Evolutionary conservation across 2,888 invertebrate species (phyloP).

Genomic region (Vanessa cardui): DNA sequence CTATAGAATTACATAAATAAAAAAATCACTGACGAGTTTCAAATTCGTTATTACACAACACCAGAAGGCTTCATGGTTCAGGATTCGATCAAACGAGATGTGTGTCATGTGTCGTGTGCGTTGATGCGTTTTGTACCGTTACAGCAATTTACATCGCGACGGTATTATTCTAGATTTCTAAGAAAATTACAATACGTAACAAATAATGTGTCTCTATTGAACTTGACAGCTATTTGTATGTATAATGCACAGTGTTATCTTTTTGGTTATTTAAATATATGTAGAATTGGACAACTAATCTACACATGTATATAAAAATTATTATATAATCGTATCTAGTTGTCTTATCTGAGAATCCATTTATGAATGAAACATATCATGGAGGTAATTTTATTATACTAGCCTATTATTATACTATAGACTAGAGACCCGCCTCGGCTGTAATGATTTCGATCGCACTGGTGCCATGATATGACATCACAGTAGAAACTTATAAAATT

Average conservation of each 20-base stretch:
- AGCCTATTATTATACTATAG: too few relatives aligned
- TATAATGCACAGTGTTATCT: not conserved
- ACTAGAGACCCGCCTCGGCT: too few relatives aligned
- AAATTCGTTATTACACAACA: not conserved
- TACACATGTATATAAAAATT: too few relatives aligned
- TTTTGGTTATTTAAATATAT: too few relatives aligned
- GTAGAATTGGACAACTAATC: too few relatives aligned
- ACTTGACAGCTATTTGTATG: not conserved
- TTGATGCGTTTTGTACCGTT: slow-evolving; percentile 11
- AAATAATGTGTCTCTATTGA: not conserved
- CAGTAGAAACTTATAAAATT: too few relatives aligned
- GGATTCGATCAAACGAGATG: not conserved
- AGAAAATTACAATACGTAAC: slow-evolving; percentile 1
- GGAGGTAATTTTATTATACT: too few relatives aligned
- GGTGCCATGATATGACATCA: too few relatives aligned
- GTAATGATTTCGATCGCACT: too few relatives aligned
- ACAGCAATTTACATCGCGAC: slow-evolving; percentile 4
- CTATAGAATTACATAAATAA: not conserved
- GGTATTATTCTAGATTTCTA: not conserved
- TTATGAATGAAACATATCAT: too few relatives aligned
- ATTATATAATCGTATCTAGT: too few relatives aligned
- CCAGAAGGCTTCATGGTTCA: not conserved
- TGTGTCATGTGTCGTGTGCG: slow-evolving; percentile 15
- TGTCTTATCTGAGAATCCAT: too few relatives aligned
- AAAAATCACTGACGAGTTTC: not conserved